Evolutionary conservation across 2,113 vertebrate genomes (phyloP).

Genomic region (Blennius ocellaris): DNA sequence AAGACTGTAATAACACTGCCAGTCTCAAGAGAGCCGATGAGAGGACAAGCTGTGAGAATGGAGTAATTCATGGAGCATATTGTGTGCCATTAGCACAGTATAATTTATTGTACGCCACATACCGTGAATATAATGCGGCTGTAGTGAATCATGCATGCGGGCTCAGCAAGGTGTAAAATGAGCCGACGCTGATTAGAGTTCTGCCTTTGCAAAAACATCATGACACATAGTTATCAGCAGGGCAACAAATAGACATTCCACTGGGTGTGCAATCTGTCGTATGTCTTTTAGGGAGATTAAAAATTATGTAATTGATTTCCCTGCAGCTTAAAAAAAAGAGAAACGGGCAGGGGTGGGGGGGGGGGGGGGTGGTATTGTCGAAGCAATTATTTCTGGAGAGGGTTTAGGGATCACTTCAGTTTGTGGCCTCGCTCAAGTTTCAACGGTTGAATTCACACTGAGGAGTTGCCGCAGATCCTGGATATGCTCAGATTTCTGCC

Average conservation of each 20-base stretch:
- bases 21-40: constrained; percentile 20
- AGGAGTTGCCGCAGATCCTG: not conserved
- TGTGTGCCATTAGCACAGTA: constrained; percentile 44
- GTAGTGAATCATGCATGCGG: constrained; percentile 26
- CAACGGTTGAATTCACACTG: constrained; percentile 2
- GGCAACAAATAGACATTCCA: constrained; percentile 38
- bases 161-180: constrained; percentile 67
- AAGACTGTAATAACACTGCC: constrained; percentile 30
- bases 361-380: not conserved
- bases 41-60: constrained; percentile 31
- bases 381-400: not conserved
- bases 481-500: constrained; percentile 3
- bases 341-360: not conserved
- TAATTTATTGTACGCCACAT: constrained; percentile 30
- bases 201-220: constrained; percentile 29
- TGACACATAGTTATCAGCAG: constrained; percentile 29
- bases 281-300: constrained; percentile 18
- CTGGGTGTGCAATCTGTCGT: not conserved
- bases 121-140: constrained; percentile 27
- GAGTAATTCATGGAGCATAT: constrained; percentile 45
- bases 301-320: constrained; percentile 20
- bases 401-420: constrained; percentile 5
- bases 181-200: constrained; percentile 40
- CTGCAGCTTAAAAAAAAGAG: not conserved
- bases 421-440: not conserved